These are phyloP conservation scores for Tolmerus cingulatus DNA, from an alignment of 2,888 invertebrate genomes.

Conservation along the genomic window DNA sequence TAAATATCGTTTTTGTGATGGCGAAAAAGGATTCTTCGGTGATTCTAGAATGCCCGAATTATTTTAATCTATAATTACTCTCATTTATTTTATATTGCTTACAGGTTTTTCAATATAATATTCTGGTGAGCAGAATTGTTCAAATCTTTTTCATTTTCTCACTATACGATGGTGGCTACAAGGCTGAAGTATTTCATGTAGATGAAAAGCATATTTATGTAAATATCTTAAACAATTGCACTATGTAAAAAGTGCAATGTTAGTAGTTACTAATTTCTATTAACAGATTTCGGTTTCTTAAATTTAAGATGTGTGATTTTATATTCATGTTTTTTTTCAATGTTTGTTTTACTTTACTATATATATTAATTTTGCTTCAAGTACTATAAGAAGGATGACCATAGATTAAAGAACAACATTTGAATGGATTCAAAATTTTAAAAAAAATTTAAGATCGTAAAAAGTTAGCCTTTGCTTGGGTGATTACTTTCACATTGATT, in stretches of 20 bases:
- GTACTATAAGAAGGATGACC: too few relatives aligned
- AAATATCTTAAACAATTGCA: neutral
- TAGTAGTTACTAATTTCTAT: neutral
- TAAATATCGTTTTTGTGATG: neutral
- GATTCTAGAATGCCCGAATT: neutral
- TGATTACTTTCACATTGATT: too few relatives aligned
- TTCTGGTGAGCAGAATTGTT: neutral
- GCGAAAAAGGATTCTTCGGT: neutral
- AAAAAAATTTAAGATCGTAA: too few relatives aligned
- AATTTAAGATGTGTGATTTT: too few relatives aligned
- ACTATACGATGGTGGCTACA: neutral
- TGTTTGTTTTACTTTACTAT: too few relatives aligned
- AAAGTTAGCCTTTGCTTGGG: too few relatives aligned
- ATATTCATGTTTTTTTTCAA: too few relatives aligned
- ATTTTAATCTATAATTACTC: neutral
- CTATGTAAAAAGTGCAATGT: neutral
- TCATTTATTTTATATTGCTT: neutral
- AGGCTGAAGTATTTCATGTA: neutral
- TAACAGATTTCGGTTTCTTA: too few relatives aligned
- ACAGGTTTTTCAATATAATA: neutral
- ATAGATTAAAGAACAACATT: too few relatives aligned
- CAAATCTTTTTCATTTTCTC: neutral
- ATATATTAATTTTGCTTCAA: too few relatives aligned
- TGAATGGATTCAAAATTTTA: too few relatives aligned
- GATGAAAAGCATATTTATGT: neutral